phyloP scores from a whole-genome alignment of 2,888 invertebrate species.

The Oasisia sp. region DNA sequence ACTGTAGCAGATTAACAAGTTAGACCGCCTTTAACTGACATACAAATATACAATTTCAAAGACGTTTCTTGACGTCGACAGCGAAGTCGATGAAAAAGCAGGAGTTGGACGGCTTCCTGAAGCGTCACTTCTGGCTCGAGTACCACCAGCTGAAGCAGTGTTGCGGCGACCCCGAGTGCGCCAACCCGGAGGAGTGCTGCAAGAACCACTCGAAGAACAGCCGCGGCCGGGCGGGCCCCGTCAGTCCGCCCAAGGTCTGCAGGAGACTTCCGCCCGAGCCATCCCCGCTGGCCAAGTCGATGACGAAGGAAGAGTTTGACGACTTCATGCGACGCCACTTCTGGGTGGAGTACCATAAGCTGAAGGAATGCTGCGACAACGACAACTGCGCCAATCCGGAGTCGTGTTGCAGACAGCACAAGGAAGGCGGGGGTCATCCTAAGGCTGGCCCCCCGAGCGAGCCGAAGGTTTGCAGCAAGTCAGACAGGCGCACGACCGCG shows the following conservation, averaged over 20 bases:
- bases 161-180: not conserved
- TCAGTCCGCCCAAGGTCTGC: not conserved
- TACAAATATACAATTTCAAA: too few relatives aligned
- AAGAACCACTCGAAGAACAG: not conserved
- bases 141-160: not conserved
- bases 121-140: not conserved
- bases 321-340: not conserved
- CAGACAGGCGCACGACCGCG: not conserved
- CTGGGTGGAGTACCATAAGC: conserved; percentile 4
- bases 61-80: not conserved
- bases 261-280: not conserved
- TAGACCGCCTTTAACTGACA: too few relatives aligned
- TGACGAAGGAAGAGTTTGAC: not conserved
- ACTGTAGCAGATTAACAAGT: too few relatives aligned
- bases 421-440: not conserved
- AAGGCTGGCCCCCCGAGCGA: not conserved
- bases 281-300: not conserved
- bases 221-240: not conserved
- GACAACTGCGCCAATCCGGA: not conserved
- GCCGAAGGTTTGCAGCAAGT: not conserved
- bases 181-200: not conserved
- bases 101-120: not conserved
- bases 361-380: not conserved
- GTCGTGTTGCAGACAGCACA: not conserved
- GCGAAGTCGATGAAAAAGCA: not conserved